phyloP scores from a whole-genome alignment of 2,888 invertebrate genomes.

The Phaedon cochleariae region DNA sequence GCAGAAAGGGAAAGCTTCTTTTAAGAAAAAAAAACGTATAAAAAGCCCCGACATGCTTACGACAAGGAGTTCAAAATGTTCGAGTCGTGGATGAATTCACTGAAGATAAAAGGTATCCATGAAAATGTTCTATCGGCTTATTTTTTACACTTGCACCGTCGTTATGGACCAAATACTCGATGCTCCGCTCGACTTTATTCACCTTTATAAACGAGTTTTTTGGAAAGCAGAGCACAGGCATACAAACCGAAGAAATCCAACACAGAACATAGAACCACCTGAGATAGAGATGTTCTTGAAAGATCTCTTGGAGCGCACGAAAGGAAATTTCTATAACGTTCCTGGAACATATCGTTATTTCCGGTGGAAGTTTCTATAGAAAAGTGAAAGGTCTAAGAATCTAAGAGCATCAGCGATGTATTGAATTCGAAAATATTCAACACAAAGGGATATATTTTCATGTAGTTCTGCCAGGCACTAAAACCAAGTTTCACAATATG shows the following conservation, averaged over 20 bases:
- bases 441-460: too few relatives aligned
- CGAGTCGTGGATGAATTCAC: constrained; percentile 17
- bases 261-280: neutral
- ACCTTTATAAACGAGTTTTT: neutral
- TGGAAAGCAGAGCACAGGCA: neutral
- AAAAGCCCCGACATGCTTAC: neutral
- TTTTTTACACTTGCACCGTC: neutral
- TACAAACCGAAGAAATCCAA: neutral
- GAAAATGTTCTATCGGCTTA: constrained; percentile 12
- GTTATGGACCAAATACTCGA: neutral
- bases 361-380: too few relatives aligned
- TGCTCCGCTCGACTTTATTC: neutral
- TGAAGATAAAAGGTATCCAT: constrained; percentile 18
- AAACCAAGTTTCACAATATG: too few relatives aligned
- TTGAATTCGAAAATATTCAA: too few relatives aligned
- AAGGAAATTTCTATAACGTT: too few relatives aligned
- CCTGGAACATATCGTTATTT: too few relatives aligned
- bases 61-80: constrained; percentile 22
- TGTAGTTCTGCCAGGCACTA: too few relatives aligned
- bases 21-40: too few relatives aligned
- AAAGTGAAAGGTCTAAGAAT: too few relatives aligned
- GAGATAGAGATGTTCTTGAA: neutral
- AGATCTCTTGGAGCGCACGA: too few relatives aligned
- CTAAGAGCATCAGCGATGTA: too few relatives aligned
- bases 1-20: too few relatives aligned